Percentiles rank a stretch among this genome's conserved stretches.
These are phyloP conservation scores for Vulpes ferrilata DNA, from an alignment of 2,113 vertebrate genomes.

Conservation along the genomic window DNA sequence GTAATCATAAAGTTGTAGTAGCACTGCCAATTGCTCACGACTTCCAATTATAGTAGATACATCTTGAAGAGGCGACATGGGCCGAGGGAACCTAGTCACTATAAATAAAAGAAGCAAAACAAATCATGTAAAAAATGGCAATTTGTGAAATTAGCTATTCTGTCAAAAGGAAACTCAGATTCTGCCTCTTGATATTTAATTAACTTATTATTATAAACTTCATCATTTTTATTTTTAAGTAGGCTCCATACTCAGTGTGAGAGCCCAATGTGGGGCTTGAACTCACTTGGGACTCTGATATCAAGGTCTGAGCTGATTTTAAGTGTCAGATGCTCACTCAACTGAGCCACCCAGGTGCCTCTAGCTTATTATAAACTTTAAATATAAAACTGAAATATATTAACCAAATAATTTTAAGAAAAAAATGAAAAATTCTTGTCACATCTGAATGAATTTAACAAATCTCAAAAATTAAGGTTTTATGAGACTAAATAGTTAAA, in stretches of 20 bases:
- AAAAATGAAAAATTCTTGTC: slow-evolving; percentile 27
- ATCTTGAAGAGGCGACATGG: slow-evolving; percentile 96
- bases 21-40: slow-evolving; percentile 93
- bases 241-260: too few relatives aligned
- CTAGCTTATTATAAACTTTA: background rate
- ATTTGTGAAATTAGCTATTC: background rate
- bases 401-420: background rate
- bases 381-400: background rate
- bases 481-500: background rate
- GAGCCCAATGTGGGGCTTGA: too few relatives aligned
- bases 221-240: background rate
- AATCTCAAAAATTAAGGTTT: slow-evolving; percentile 49
- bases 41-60: slow-evolving; percentile 96
- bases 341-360: too few relatives aligned
- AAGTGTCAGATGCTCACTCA: too few relatives aligned
- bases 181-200: background rate
- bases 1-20: slow-evolving; percentile 96
- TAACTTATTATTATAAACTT: background rate
- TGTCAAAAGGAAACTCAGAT: slow-evolving; percentile 34
- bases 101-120: slow-evolving; percentile 45
- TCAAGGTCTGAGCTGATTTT: too few relatives aligned
- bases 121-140: background rate
- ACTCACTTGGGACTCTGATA: too few relatives aligned
- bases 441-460: background rate
- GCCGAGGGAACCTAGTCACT: slow-evolving; percentile 98